phyloP scores from a whole-genome alignment of 2,113 vertebrate species.

The Sphyrna mokarran region DNA sequence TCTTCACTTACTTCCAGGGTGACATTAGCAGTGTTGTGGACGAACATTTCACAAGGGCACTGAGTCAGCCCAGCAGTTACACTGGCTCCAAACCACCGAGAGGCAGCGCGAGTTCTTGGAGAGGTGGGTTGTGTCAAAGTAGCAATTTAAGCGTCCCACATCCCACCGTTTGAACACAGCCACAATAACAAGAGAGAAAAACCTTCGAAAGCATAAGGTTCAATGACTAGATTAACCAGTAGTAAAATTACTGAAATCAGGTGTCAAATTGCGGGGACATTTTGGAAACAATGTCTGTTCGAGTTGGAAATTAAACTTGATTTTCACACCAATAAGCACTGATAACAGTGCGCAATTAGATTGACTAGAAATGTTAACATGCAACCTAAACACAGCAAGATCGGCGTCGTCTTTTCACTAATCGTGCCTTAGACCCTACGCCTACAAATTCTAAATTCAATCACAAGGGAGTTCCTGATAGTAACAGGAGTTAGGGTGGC shows the following conservation, averaged over 20 bases:
- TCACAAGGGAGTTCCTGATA: too few species aligned
- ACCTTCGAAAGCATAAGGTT: neutral
- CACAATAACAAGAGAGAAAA: neutral
- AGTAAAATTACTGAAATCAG: neutral
- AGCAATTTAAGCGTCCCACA: too few species aligned
- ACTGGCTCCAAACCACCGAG: conserved; percentile 54
- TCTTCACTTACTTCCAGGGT: conserved; percentile 96
- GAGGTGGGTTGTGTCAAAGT: conserved; percentile 54
- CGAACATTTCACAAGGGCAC: conserved; percentile 91
- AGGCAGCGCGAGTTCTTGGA: conserved; percentile 62
- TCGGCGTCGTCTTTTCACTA: neutral
- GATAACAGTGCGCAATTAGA: neutral
- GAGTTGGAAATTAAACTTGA: neutral
- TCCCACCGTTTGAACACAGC: too few species aligned
- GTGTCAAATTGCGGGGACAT: neutral
- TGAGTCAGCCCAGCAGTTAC: conserved; percentile 78
- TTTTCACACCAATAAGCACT: neutral
- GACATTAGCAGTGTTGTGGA: conserved; percentile 96
- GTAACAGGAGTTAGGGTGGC: neutral
- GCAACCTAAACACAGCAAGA: neutral
- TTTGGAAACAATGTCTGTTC: neutral
- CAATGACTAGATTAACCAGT: neutral
- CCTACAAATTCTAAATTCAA: neutral
- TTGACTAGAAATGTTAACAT: neutral
- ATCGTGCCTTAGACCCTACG: neutral